These are phyloP conservation scores for Phocoena sinus DNA, from an alignment of 2,113 vertebrate genomes.

Conservation along the genomic window DNA sequence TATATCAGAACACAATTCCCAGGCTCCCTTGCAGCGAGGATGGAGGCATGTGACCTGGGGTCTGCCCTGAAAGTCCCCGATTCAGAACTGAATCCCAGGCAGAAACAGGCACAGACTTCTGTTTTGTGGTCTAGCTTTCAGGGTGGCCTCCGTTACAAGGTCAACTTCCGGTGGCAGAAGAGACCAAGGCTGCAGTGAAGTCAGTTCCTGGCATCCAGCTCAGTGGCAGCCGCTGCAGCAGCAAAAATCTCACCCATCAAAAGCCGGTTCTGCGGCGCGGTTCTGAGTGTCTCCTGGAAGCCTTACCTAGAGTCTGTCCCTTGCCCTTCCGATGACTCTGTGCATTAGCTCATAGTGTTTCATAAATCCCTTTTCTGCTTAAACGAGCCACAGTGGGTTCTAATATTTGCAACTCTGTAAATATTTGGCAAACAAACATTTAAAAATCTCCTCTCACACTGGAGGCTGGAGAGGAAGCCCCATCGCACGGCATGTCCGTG, in stretches of 20 bases:
- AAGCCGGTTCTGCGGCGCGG: accelerated
- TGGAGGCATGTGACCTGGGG: not conserved
- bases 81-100: not conserved
- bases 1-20: not conserved
- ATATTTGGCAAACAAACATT: not conserved
- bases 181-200: not conserved
- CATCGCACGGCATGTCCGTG: accelerated
- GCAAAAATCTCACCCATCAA: accelerated
- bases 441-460: not conserved
- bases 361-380: not conserved
- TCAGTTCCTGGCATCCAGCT: not conserved
- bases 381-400: not conserved
- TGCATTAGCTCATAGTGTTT: not conserved
- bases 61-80: not conserved
- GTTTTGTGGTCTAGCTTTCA: not conserved
- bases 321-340: not conserved
- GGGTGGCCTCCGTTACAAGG: not conserved
- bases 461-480: not conserved
- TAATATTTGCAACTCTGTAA: not conserved
- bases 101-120: not conserved
- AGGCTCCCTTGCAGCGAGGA: not conserved
- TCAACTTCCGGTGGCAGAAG: not conserved
- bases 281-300: not conserved
- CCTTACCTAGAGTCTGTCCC: not conserved
- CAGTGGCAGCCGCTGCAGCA: accelerated